A percentile compares a stretch with the other conserved stretches of the same genome.
These are phyloP conservation scores for Allygus modestus DNA, from an alignment of 2,888 invertebrate genomes.

Conservation along the genomic window DNA sequence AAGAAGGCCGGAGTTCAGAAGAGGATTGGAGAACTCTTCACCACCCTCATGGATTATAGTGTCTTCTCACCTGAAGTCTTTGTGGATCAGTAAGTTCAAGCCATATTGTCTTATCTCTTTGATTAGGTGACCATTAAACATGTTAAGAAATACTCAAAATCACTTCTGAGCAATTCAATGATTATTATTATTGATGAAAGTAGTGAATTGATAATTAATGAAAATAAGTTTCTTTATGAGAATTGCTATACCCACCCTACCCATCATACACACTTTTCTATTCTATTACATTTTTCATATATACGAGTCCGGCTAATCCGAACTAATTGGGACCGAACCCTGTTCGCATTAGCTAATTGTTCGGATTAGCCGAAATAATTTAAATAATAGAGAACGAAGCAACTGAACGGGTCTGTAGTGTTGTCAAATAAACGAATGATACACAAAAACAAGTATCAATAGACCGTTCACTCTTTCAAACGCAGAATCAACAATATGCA, in stretches of 20 bases:
- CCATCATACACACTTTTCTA: background rate
- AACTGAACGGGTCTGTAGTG: no score
- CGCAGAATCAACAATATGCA: no score
- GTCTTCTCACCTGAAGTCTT: conserved; percentile 30
- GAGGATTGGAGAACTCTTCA: conserved; percentile 18
- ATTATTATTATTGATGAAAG: conserved; percentile 59
- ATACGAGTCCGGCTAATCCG: no score
- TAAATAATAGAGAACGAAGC: no score
- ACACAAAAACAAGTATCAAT: no score
- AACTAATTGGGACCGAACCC: no score
- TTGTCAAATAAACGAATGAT: no score
- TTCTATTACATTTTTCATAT: no score
- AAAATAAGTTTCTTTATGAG: conserved; percentile 24
- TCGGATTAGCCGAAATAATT: no score
- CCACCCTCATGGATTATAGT: background rate
- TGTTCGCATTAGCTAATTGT: no score
- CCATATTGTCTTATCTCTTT: background rate
- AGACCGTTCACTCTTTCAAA: no score
- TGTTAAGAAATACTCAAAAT: background rate
- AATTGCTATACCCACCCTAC: conserved; percentile 3
- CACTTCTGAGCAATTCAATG: conserved; percentile 56
- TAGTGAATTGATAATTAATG: conserved; percentile 52
- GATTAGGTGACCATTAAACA: background rate
- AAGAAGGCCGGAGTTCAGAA: conserved; percentile 47
- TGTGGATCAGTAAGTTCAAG: conserved; percentile 36